Evolutionary conservation across 2,113 vertebrate genomes (phyloP).

Genomic region (Microtus oregoni): DNA sequence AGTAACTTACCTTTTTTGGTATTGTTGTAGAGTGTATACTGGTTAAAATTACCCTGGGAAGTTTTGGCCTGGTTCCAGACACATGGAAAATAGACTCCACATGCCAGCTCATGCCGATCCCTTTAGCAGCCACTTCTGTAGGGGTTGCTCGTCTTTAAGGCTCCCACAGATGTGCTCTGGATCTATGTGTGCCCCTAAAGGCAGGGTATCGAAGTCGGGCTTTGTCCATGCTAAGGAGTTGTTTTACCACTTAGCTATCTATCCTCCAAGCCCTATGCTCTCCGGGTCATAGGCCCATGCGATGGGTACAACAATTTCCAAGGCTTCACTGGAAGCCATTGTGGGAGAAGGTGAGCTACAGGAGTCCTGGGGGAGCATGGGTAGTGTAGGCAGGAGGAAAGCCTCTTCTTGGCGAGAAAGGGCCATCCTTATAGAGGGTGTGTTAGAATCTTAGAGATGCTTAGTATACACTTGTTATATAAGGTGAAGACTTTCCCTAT

Average conservation of each 20-base stretch:
- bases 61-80: conserved; percentile 65
- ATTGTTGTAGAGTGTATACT: conserved; percentile 76
- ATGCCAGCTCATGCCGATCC: conserved; percentile 52
- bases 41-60: conserved; percentile 77
- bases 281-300: background rate
- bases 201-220: background rate
- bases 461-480: background rate
- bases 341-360: background rate
- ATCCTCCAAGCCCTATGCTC: too few relatives aligned
- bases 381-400: background rate
- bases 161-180: background rate
- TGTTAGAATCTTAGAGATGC: background rate
- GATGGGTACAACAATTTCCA: background rate
- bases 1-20: conserved; percentile 82
- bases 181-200: background rate
- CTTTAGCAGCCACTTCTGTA: background rate
- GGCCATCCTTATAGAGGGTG: background rate
- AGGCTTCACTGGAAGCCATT: background rate
- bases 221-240: background rate
- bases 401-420: background rate
- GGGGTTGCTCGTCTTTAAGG: background rate
- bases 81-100: conserved; percentile 57
- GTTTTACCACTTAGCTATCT: background rate
- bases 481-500: background rate
- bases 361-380: background rate